A percentile compares a stretch with the other conserved stretches of the same genome.
These are phyloP conservation scores for Bombus superbus DNA, from an alignment of 1,140 invertebrate genomes.

Conservation along the genomic window DNA sequence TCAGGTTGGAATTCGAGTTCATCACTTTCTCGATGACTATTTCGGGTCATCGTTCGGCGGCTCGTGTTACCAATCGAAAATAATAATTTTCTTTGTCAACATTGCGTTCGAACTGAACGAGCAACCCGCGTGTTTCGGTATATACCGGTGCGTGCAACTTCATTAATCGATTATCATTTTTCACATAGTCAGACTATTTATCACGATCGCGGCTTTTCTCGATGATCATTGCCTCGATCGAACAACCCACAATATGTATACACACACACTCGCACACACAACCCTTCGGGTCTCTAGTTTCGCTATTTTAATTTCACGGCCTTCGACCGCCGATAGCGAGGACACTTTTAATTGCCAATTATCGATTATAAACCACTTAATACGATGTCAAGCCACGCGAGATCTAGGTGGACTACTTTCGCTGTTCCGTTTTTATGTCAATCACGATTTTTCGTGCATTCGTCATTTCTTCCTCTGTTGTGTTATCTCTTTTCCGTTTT, in stretches of 20 bases:
- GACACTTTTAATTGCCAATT: conserved; percentile 54
- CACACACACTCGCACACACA: neutral
- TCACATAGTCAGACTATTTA: conserved; percentile 29
- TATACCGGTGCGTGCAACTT: neutral
- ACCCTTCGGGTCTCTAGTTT: conserved; percentile 4
- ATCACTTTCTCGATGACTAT: conserved; percentile 71
- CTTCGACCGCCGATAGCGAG: conserved; percentile 24
- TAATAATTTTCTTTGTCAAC: conserved; percentile 63
- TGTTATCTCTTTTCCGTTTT: neutral
- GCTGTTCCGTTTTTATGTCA: neutral
- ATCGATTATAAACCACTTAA: conserved; percentile 56
- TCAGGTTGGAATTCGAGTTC: conserved; percentile 70
- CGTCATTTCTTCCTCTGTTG: neutral
- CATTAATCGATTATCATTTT: conserved; percentile 47
- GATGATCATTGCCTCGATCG: conserved; percentile 38
- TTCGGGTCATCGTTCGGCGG: conserved; percentile 65
- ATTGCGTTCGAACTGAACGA: neutral
- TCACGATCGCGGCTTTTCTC: conserved; percentile 27
- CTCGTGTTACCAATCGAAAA: conserved; percentile 66
- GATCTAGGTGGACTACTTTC: neutral
- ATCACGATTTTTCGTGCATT: neutral
- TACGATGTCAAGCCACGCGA: conserved; percentile 22
- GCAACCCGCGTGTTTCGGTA: neutral
- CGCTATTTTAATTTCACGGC: conserved; percentile 44
- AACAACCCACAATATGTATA: neutral